Conservation (phyloP, 2,113 vertebrate species). For the Dicrurus megarhynchus region DNA sequence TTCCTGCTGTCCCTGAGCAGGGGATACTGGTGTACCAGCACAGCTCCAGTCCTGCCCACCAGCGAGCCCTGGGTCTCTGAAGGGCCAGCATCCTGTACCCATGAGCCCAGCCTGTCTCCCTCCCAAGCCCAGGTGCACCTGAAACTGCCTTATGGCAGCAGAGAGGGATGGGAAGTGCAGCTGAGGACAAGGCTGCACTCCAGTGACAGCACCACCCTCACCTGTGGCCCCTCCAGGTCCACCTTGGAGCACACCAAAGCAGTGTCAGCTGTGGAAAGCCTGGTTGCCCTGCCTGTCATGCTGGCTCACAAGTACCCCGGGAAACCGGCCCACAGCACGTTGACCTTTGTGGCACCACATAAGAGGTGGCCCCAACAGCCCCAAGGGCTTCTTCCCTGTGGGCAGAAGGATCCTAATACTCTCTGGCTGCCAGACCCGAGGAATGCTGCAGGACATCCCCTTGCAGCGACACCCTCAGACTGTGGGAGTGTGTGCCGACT, state of each 20-base stretch:
- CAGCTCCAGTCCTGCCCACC: neutral
- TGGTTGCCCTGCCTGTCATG: neutral
- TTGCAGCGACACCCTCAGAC: neutral
- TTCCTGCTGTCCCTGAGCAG: neutral
- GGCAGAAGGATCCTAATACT: neutral
- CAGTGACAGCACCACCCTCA: neutral
- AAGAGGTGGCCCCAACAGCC: neutral
- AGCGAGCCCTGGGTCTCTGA: neutral
- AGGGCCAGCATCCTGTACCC: fast-evolving
- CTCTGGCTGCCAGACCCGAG: neutral
- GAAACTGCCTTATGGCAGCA: neutral
- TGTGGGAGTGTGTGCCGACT: too few species aligned
- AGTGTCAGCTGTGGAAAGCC: neutral
- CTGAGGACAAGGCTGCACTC: neutral
- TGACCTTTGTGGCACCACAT: neutral
- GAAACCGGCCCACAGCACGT: neutral
- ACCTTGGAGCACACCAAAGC: fast-evolving
- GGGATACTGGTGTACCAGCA: neutral
- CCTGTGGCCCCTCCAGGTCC: neutral
- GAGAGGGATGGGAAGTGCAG: neutral
- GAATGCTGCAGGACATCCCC: neutral
- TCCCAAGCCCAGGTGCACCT: neutral
- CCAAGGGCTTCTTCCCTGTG: neutral
- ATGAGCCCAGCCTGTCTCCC: neutral
- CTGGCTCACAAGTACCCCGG: fast-evolving